phyloP scores from a whole-genome alignment of 2,888 invertebrate species.

The Drosophila histrio region DNA sequence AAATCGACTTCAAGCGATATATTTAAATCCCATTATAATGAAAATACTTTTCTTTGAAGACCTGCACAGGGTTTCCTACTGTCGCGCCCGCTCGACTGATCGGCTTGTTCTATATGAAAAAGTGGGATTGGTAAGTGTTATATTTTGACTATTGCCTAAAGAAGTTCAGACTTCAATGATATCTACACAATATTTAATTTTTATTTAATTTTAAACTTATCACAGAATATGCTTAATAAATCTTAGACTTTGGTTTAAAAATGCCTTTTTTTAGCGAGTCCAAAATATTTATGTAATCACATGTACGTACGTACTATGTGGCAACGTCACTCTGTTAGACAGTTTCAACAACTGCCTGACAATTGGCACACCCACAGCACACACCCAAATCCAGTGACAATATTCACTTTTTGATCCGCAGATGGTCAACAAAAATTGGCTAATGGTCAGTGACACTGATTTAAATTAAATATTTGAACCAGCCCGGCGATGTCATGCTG shows the following conservation, averaged over 20 bases:
- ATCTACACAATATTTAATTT: neutral
- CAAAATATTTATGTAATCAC: neutral
- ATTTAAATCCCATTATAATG: too few species aligned
- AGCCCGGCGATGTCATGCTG: conserved; percentile 12
- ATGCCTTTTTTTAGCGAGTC: too few species aligned
- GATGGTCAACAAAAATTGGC: conserved; percentile 36
- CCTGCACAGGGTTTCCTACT: too few species aligned
- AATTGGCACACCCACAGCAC: conserved; percentile 19
- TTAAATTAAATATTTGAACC: conserved; percentile 75
- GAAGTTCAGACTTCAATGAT: neutral
- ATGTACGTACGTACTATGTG: neutral
- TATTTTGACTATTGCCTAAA: too few species aligned
- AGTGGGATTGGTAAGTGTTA: too few species aligned
- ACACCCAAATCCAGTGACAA: conserved; percentile 2
- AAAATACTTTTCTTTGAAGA: too few species aligned
- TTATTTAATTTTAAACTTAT: neutral
- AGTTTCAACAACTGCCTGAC: conserved; percentile 40
- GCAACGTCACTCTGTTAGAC: conserved; percentile 30
- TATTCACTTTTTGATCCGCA: conserved; percentile 12
- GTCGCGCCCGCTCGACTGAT: too few species aligned
- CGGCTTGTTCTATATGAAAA: too few species aligned
- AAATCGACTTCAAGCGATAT: too few species aligned
- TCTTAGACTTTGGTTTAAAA: neutral
- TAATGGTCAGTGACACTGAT: conserved; percentile 72
- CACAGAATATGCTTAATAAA: neutral